Base-by-base conservation (phyloP, 2,797 vertebrate species). In the Characodon lateralis region DNA sequence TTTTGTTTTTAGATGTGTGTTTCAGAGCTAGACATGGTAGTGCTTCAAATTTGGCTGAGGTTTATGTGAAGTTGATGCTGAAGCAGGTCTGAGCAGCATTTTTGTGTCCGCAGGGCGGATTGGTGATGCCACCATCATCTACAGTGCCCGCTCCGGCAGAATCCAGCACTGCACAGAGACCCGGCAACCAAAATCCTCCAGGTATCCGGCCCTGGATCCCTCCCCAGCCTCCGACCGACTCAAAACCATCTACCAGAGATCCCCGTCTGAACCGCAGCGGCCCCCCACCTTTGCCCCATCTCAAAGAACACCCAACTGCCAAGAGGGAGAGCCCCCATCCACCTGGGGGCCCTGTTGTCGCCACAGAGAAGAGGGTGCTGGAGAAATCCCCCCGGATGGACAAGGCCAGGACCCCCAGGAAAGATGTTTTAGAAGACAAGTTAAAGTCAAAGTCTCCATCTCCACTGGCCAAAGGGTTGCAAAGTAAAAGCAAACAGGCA, bases 261-360 rank as follows among this genome's bases (percentile, higher is more conserved):
- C 98, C 98, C 58, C 96, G 98, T 51, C 95, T 99, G 78, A 98
- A 98, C 89, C 96, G 98, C 66, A 66, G 76, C 3, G 88, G 93
- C 0, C 56, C 85, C 55, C 90, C 95, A 0, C 83, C 95, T 78
- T 87, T 93, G 48, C 82, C 95, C 70, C 96, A 94, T 75, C 65
- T 90, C 88, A 99, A 97, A 95, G 98, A 98, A 76, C 96, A 94
- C 0, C 89, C 92, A 35, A 86, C 94, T 22, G 95, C 56, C 71
- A 95, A 96, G 87, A 98, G 97, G 59, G 96, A 98, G 2, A 90
- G 89, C 35, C 78, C 76, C 0, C 70, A 81, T 0, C 18, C 78
- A 43, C 51, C 89, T 16, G 90, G 84, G 0, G 94, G 73, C 50
- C 72, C 88, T 0, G 66, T 71, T 9, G 87, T 70, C 75, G 89